Conservation (phyloP, 1,140 invertebrate species). For the Drosophila malerkotliana region DNA sequence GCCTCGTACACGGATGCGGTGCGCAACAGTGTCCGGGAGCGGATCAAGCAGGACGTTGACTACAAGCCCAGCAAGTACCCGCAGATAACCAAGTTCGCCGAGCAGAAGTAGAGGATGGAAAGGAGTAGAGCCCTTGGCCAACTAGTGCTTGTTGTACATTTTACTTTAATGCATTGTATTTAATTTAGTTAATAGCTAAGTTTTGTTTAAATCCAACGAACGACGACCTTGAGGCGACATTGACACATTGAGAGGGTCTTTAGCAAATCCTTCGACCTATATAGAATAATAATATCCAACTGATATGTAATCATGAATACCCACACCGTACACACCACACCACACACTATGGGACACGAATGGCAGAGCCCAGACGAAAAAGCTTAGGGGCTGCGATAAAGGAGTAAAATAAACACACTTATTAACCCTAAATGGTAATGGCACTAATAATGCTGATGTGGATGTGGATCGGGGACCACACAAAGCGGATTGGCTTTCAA, state of each 20-base stretch:
- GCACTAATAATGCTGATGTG: constrained; percentile 24
- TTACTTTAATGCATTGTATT: constrained; percentile 71
- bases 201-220: constrained; percentile 52
- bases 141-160: constrained; percentile 70
- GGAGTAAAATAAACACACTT: constrained; percentile 41
- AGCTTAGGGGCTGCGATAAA: constrained; percentile 13
- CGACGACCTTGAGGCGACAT: constrained; percentile 27
- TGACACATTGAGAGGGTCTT: constrained; percentile 24
- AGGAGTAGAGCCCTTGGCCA: constrained; percentile 14
- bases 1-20: constrained; percentile 71
- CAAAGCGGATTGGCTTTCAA: constrained; percentile 32
- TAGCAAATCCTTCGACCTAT: constrained; percentile 45
- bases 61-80: constrained; percentile 79
- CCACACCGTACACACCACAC: background rate
- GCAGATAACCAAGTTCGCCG: constrained; percentile 78
- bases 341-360: constrained; percentile 15
- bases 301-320: constrained; percentile 31
- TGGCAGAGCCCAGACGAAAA: constrained; percentile 8
- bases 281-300: constrained; percentile 43
- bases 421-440: constrained; percentile 21
- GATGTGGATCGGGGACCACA: constrained; percentile 19
- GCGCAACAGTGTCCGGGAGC: constrained; percentile 64
- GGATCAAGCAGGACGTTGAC: constrained; percentile 74
- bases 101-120: constrained; percentile 64
- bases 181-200: constrained; percentile 75